phyloP scores from a whole-genome alignment of 1,140 invertebrate species.

The Heliconius hermathena region DNA sequence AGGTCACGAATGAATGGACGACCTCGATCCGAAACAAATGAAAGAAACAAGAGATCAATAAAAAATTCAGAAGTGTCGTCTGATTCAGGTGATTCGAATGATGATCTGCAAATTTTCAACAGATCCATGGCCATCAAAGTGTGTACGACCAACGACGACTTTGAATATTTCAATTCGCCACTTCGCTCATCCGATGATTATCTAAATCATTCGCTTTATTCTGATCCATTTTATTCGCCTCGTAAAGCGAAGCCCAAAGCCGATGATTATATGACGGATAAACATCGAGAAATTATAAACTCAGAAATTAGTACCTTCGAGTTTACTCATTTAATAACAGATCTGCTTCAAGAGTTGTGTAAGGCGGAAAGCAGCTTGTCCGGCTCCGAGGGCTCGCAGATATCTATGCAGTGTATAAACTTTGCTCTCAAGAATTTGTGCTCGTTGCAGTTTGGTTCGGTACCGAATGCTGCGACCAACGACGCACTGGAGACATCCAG shows the following conservation, averaged over 20 bases:
- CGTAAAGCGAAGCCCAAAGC: constrained; percentile 68
- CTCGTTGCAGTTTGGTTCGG: constrained; percentile 83
- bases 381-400: constrained; percentile 79
- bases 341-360: constrained; percentile 83
- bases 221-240: constrained; percentile 56
- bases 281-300: constrained; percentile 81
- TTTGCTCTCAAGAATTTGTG: constrained; percentile 84
- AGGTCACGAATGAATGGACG: constrained; percentile 53
- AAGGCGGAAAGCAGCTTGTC: constrained; percentile 80
- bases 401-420: constrained; percentile 83
- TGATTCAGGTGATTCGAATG: constrained; percentile 81
- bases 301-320: constrained; percentile 82
- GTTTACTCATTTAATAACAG: constrained; percentile 83
- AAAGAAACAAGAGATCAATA: constrained; percentile 46
- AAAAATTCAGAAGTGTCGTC: constrained; percentile 66
- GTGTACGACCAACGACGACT: constrained; percentile 84
- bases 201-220: constrained; percentile 59
- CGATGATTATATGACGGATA: constrained; percentile 82
- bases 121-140: constrained; percentile 83
- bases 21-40: constrained; percentile 50
- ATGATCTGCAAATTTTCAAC: constrained; percentile 80
- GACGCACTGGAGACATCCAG: constrained; percentile 66
- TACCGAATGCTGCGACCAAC: constrained; percentile 42
- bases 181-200: constrained; percentile 82
- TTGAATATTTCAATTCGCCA: constrained; percentile 85